Conservation (phyloP, 1,140 invertebrate species). For the Neodiprion virginianus region DNA sequence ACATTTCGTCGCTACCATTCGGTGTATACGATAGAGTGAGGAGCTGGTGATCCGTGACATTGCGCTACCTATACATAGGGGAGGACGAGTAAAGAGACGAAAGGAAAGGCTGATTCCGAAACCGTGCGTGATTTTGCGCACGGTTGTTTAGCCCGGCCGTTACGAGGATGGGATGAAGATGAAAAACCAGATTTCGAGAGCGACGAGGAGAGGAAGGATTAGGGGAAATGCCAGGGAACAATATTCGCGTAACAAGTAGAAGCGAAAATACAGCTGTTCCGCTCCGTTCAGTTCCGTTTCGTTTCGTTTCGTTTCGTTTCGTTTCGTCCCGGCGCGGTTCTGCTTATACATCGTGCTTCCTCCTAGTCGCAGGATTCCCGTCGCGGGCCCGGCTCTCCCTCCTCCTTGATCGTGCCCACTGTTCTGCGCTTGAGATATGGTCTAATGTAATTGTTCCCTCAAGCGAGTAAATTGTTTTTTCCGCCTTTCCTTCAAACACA, state of each 20-base stretch:
- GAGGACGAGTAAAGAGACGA: too few relatives aligned
- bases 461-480: slow-evolving; percentile 1
- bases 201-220: too few relatives aligned
- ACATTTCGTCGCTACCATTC: too few relatives aligned
- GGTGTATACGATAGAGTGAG: too few relatives aligned
- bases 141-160: too few relatives aligned
- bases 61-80: too few relatives aligned
- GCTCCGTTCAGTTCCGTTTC: background rate
- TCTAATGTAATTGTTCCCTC: slow-evolving; percentile 4
- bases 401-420: background rate
- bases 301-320: background rate
- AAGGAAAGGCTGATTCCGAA: too few relatives aligned
- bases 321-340: background rate
- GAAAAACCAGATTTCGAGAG: too few relatives aligned
- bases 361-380: background rate
- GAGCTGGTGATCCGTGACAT: too few relatives aligned
- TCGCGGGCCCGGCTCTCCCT: background rate
- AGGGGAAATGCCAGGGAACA: background rate
- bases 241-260: background rate
- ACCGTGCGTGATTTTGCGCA: too few relatives aligned
- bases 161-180: too few relatives aligned
- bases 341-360: background rate
- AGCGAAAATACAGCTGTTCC: background rate
- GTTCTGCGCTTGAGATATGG: slow-evolving; percentile 6
- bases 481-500: slow-evolving; percentile 6